Percentiles rank a stretch among this genome's conserved stretches.
These are phyloP conservation scores for Caretta caretta DNA, from an alignment of 2,113 vertebrate species.

Conservation along the genomic window DNA sequence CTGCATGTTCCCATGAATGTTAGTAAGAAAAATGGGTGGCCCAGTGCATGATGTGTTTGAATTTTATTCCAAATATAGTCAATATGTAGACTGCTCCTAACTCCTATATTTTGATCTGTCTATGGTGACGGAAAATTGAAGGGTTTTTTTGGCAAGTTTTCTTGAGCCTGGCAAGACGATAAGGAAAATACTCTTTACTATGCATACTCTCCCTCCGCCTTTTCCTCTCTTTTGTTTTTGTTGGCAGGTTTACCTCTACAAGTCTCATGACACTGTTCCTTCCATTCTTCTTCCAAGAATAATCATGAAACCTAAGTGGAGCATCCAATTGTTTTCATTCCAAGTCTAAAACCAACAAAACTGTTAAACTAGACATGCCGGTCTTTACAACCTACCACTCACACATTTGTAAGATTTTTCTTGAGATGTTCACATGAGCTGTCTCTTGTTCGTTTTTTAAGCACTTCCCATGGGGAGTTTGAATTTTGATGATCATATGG, in stretches of 20 bases:
- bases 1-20: not conserved
- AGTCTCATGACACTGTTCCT: not conserved
- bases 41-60: not conserved
- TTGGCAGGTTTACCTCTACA: not conserved
- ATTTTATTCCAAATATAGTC: not conserved
- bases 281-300: not conserved
- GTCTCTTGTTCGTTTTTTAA: too few relatives aligned
- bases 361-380: not conserved
- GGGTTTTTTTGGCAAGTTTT: not conserved
- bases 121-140: not conserved
- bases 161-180: not conserved
- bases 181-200: not conserved
- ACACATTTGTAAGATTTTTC: not conserved
- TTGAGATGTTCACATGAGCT: not conserved
- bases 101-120: not conserved
- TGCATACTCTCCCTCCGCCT: not conserved
- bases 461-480: not conserved
- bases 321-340: not conserved
- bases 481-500: not conserved
- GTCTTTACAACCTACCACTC: not conserved
- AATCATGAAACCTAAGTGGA: not conserved
- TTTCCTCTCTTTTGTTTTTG: not conserved
- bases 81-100: fast-evolving
- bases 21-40: not conserved
- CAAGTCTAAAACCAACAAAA: not conserved